A percentile compares a stretch with the other conserved stretches of the same genome.
Evolutionary conservation across 2,113 vertebrate genomes (phyloP).

Genomic region (Chionodraco myersi): DNA sequence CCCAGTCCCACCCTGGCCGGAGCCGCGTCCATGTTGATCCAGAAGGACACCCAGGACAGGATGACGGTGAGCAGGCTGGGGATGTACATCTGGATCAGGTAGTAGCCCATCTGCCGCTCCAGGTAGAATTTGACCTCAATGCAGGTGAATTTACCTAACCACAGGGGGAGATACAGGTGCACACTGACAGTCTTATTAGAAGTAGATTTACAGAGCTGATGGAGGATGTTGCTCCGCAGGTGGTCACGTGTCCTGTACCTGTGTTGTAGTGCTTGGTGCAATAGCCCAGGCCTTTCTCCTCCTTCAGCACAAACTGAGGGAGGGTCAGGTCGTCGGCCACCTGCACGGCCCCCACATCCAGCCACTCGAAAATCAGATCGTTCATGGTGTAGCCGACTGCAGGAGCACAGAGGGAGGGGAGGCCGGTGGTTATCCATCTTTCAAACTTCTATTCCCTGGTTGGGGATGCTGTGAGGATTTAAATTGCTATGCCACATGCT

Average conservation of each 20-base stretch:
- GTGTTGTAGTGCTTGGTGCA: conserved; percentile 98
- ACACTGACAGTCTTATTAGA: conserved; percentile 56
- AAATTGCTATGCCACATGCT: not conserved
- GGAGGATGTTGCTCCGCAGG: not conserved
- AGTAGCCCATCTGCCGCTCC: conserved; percentile 97
- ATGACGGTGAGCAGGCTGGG: conserved; percentile 95
- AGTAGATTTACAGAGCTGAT: conserved; percentile 8
- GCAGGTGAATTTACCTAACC: conserved; percentile 94
- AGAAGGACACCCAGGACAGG: conserved; percentile 96
- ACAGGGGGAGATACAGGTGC: conserved; percentile 50
- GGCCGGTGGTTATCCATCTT: not conserved
- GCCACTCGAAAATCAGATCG: conserved; percentile 94
- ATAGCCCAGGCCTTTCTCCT: conserved; percentile 93
- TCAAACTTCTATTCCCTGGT: not conserved
- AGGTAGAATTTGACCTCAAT: conserved; percentile 97
- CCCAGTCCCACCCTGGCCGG: conserved; percentile 93
- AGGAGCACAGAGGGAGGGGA: conserved; percentile 13
- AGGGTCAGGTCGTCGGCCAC: conserved; percentile 93
- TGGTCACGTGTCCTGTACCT: conserved; percentile 78
- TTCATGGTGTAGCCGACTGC: conserved; percentile 98
- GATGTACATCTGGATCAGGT: conserved; percentile 98
- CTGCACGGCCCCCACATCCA: conserved; percentile 92
- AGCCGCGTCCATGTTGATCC: conserved; percentile 97
- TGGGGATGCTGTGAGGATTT: not conserved
- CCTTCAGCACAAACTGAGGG: conserved; percentile 93